These are phyloP conservation scores for Brienomyrus brachyistius DNA, from an alignment of 2,113 vertebrate species.

Conservation along the genomic window DNA sequence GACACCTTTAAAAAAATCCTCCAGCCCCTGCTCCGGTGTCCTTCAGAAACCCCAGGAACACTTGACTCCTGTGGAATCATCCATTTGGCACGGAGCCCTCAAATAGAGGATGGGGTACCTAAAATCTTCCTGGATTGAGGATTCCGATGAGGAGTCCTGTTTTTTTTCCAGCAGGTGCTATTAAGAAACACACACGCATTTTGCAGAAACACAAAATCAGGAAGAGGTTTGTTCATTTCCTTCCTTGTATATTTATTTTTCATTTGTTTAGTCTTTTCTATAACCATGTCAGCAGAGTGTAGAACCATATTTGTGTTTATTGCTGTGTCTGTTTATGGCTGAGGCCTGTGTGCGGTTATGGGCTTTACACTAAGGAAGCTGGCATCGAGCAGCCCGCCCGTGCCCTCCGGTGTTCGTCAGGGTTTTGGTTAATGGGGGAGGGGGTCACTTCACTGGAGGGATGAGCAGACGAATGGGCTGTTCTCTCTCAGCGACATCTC, in stretches of 20 bases:
- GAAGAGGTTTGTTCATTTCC: background rate
- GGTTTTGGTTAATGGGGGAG: background rate
- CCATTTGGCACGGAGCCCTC: conserved; percentile 1
- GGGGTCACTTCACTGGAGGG: background rate
- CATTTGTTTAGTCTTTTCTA: conserved; percentile 1
- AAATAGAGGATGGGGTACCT: background rate
- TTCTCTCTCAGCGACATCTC: background rate
- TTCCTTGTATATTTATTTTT: conserved; percentile 3
- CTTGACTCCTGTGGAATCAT: conserved; percentile 24
- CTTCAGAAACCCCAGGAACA: conserved; percentile 28
- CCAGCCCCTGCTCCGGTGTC: conserved; percentile 17
- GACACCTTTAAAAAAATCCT: conserved; percentile 25
- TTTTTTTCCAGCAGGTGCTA: background rate
- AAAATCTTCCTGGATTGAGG: background rate
- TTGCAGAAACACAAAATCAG: background rate
- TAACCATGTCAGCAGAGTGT: background rate
- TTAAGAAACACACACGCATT: background rate
- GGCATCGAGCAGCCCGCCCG: background rate
- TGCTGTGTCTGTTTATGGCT: background rate
- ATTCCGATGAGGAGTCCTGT: background rate
- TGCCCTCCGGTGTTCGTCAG: background rate
- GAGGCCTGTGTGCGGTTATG: background rate
- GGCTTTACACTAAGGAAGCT: background rate
- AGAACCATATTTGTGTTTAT: background rate
- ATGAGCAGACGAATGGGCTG: background rate